A percentile compares a stretch with the other conserved stretches of the same genome.
phyloP scores from a whole-genome alignment of 2,888 invertebrate genomes.

The Zele albiditarsus region DNA sequence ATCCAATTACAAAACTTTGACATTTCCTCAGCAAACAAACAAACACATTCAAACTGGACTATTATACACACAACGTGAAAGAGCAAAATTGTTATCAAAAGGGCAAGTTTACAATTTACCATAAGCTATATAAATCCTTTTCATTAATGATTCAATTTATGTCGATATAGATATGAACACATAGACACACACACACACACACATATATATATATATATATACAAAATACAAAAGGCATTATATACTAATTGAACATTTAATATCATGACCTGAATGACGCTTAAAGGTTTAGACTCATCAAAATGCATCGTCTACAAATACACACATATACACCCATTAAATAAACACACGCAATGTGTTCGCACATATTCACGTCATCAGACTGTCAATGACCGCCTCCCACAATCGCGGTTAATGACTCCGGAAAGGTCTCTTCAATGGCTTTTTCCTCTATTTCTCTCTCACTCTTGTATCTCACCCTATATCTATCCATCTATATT shows the following conservation, averaged over 20 bases:
- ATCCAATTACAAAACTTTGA: conserved; percentile 34
- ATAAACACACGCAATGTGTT: neutral
- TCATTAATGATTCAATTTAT: neutral
- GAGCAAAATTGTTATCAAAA: conserved; percentile 1
- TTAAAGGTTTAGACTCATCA: conserved; percentile 7
- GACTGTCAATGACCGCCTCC: conserved; percentile 36
- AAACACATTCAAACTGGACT: neutral
- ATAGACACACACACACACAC: neutral
- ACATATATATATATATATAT: neutral
- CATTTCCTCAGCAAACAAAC: conserved; percentile 17
- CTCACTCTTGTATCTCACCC: conserved; percentile 1
- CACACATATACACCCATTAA: neutral
- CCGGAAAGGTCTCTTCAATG: conserved; percentile 37
- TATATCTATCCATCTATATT: neutral
- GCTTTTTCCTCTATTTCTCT: conserved; percentile 30
- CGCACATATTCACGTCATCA: neutral
- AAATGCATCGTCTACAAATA: conserved; percentile 21
- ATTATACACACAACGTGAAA: conserved; percentile 5
- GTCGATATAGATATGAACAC: neutral
- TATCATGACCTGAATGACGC: conserved; percentile 24
- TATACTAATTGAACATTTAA: conserved; percentile 9
- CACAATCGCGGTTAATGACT: conserved; percentile 34
- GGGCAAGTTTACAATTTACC: conserved; percentile 1
- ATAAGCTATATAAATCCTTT: neutral
- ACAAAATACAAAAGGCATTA: neutral